phyloP scores from a whole-genome alignment of 2,888 invertebrate genomes.

The Sepiola atlantica region DNA sequence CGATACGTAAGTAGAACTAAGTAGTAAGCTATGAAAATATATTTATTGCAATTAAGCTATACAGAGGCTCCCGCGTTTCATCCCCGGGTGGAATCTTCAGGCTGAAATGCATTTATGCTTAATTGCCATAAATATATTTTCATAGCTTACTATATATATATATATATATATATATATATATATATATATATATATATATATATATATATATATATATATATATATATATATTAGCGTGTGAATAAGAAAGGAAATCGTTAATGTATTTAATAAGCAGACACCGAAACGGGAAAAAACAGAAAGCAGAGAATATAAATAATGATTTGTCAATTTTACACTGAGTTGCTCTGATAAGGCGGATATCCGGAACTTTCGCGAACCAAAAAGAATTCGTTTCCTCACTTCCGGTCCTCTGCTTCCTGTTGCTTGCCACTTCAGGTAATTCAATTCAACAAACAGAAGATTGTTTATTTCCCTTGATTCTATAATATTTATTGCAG shows the following conservation, averaged over 20 bases:
- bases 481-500: background rate
- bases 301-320: background rate
- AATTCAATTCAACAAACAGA: conserved; percentile 1
- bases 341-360: background rate
- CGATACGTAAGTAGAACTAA: too few relatives aligned
- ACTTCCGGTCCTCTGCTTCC: background rate
- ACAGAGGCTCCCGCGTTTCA: too few relatives aligned
- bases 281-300: background rate
- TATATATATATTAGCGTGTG: too few relatives aligned
- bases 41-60: too few relatives aligned
- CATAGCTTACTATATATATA: too few relatives aligned
- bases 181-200: too few relatives aligned
- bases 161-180: too few relatives aligned
- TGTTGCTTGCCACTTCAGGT: background rate
- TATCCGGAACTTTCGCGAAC: background rate
- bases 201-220: too few relatives aligned
- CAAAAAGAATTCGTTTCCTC: background rate
- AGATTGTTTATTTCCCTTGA: conserved; percentile 6
- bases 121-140: too few relatives aligned
- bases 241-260: background rate
- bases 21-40: too few relatives aligned
- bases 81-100: too few relatives aligned
- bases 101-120: too few relatives aligned
- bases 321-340: background rate
- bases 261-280: background rate